Percentiles rank a stretch among this genome's conserved stretches.
phyloP scores from a whole-genome alignment of 2,113 vertebrate genomes.

The Electrona antarctica region DNA sequence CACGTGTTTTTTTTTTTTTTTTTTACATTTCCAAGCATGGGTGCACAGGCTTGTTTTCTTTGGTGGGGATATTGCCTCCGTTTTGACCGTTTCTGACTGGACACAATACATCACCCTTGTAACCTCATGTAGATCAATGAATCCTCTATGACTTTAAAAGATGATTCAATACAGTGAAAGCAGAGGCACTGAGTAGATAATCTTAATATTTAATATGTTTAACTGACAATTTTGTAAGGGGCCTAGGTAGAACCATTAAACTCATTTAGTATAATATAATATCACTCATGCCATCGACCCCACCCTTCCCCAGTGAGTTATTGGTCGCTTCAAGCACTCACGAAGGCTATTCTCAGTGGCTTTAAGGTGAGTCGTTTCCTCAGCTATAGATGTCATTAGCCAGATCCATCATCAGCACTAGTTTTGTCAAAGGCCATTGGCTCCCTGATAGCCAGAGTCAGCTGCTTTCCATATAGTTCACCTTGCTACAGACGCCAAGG shows the following conservation, averaged over 20 bases:
- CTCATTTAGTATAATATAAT: constrained; percentile 37
- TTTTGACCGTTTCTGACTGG: constrained; percentile 18
- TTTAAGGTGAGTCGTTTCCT: constrained; percentile 56
- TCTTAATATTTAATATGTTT: constrained; percentile 40
- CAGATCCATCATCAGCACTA: constrained; percentile 51
- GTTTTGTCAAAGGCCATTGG: constrained; percentile 63
- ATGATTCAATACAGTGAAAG: constrained; percentile 15
- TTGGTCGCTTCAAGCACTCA: constrained; percentile 14
- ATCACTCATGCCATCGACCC: constrained; percentile 26
- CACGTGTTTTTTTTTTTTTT: too few relatives aligned
- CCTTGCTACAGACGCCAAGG: constrained; percentile 18
- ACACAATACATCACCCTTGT: constrained; percentile 10
- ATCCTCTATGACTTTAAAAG: constrained; percentile 14
- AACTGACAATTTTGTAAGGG: constrained; percentile 29
- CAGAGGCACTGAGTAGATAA: constrained; percentile 36
- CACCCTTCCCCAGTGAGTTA: constrained; percentile 23
- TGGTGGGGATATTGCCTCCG: background rate
- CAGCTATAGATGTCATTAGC: constrained; percentile 48
- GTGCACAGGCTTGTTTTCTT: too few relatives aligned
- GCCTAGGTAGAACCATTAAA: constrained; percentile 21
- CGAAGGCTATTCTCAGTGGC: constrained; percentile 23
- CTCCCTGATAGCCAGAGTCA: constrained; percentile 45
- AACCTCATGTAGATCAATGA: background rate
- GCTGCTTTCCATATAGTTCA: constrained; percentile 36
- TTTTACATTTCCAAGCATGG: too few relatives aligned